A percentile compares a stretch with the other conserved stretches of the same genome.
phyloP scores from a whole-genome alignment of 2,797 vertebrate genomes.

The Sebastolobus altivelis region DNA sequence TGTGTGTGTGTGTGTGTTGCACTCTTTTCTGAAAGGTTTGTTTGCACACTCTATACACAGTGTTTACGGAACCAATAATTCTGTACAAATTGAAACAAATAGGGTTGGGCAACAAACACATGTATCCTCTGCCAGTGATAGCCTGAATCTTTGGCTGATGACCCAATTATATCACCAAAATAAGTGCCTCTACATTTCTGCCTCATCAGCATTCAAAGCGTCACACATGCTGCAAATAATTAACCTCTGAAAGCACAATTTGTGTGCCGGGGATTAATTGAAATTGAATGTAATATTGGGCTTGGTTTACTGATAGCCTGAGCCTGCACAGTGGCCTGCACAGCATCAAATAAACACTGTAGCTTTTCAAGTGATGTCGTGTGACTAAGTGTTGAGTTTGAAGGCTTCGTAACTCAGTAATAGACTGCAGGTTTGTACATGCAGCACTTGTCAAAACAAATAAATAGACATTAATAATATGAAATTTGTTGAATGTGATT shows the following conservation, averaged over 20 bases:
- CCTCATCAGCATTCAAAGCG: slow-evolving; percentile 28
- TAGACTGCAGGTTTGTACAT: background rate
- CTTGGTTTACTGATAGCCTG: slow-evolving; percentile 13
- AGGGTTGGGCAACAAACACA: background rate
- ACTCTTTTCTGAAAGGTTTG: background rate
- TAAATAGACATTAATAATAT: background rate
- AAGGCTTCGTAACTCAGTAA: background rate
- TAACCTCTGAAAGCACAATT: slow-evolving; percentile 24
- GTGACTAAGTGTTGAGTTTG: background rate
- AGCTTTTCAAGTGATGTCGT: background rate
- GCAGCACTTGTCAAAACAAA: background rate
- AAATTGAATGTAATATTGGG: background rate
- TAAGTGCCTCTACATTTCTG: slow-evolving; percentile 6
- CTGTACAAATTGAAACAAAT: slow-evolving; percentile 32
- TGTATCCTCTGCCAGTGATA: background rate
- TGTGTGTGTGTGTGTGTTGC: background rate
- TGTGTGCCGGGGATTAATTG: slow-evolving; percentile 18
- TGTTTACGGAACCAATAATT: slow-evolving; percentile 5
- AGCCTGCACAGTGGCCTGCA: background rate
- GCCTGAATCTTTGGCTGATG: slow-evolving; percentile 3
- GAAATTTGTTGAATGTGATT: background rate
- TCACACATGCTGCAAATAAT: slow-evolving; percentile 23
- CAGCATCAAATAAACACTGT: background rate
- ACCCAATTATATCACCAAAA: slow-evolving; percentile 12
- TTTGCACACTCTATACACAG: background rate